These are phyloP conservation scores for Eupithecia inturbata DNA, from an alignment of 2,888 invertebrate genomes.

Conservation along the genomic window DNA sequence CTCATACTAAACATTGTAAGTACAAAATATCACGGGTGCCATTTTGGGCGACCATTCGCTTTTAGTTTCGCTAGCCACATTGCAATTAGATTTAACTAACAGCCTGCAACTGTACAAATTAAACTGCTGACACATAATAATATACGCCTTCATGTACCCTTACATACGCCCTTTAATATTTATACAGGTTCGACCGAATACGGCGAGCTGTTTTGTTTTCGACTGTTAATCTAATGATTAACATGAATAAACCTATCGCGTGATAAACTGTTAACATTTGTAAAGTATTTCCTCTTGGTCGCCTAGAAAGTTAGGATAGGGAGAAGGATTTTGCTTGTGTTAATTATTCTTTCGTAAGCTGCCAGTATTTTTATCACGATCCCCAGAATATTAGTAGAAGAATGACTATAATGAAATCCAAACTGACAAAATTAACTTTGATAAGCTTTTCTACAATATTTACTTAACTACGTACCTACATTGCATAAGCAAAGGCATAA, in stretches of 20 bases:
- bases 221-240: background rate
- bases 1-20: background rate
- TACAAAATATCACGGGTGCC: conserved; percentile 15
- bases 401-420: no score
- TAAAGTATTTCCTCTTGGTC: no score
- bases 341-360: no score
- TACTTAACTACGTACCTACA: background rate
- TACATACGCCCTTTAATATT: background rate
- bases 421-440: no score
- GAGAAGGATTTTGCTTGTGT: no score
- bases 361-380: no score
- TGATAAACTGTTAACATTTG: no score
- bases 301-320: no score
- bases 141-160: no score
- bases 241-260: no score
- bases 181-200: background rate
- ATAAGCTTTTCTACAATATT: no score
- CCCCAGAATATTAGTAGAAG: no score
- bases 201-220: background rate
- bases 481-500: conserved; percentile 10
- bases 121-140: conserved; percentile 8
- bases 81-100: conserved; percentile 26
- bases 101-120: conserved; percentile 19
- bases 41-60: conserved; percentile 20
- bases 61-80: conserved; percentile 23